Evolutionary conservation across 1,140 invertebrate genomes (phyloP), one percentile per base, ranked within the genome.

Genomic region (Wasmannia auropunctata): DNA sequence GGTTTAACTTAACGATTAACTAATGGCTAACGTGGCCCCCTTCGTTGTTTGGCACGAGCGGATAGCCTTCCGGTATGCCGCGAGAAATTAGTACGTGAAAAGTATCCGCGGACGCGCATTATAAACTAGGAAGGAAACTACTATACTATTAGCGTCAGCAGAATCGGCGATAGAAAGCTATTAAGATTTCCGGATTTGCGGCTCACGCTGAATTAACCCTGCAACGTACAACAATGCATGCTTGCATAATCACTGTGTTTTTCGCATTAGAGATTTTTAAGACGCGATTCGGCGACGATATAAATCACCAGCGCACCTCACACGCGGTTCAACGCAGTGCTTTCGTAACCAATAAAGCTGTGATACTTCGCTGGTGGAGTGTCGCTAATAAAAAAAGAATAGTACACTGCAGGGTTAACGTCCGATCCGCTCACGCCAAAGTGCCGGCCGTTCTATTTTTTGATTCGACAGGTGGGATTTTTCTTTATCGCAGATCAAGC

Each of bases 1-100:
- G 43, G 16, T 77, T 85, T 77, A 49, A 54, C 58, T 75, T 85
- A 85, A 85, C 28, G 72, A 77, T 85, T 65, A 65, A 85, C 72
- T 77, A 74, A 80, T 22, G n/a, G 6, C 67, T 72, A 80, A 74
- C 4, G 51, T 19, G 25, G 19, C 14, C 40, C 5, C 14, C n/a
- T 34, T 72, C 37, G 40, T 74, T 22, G 25, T 83, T 83, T 72
- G 79, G 79, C 79, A 83, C 67, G 51, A 74, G 79, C 79, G 79
- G 51, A 74, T 81, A 49, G 31, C 54, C 25, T 58, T 72, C 49
- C 65, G 79, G 49, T 46, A 49, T 54, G 14, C 28, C 60, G 79
- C 51, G 43, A 74, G 40, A 74, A 83, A 58, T 72, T 81, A 72
- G 67, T 56, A 70, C 51, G 65, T 43, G n/a, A 43, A 79, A 72